These are phyloP conservation scores for Epiperipatus broadwayi DNA, from an alignment of 2,888 invertebrate species.

Conservation along the genomic window DNA sequence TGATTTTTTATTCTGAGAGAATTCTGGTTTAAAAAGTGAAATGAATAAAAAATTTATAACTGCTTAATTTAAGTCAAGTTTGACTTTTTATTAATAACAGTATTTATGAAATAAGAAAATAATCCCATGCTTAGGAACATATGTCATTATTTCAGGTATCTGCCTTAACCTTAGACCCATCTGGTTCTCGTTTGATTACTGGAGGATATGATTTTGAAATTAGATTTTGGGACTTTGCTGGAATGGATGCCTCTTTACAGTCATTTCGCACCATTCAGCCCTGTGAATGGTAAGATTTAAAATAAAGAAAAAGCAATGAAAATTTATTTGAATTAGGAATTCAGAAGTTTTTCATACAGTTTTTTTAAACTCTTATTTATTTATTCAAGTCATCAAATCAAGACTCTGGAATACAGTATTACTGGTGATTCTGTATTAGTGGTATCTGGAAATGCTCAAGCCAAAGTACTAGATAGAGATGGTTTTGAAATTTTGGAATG, in stretches of 20 bases:
- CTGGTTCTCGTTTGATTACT: slow-evolving; percentile 69
- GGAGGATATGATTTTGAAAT: slow-evolving; percentile 93
- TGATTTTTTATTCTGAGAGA: no score
- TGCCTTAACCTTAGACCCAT: slow-evolving; percentile 74
- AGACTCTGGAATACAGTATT: slow-evolving; percentile 66
- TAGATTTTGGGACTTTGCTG: slow-evolving; percentile 95
- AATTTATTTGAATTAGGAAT: not conserved
- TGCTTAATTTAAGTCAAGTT: not conserved
- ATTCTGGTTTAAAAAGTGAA: no score
- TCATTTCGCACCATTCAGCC: slow-evolving; percentile 84
- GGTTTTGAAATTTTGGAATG: slow-evolving; percentile 83
- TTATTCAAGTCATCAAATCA: slow-evolving; percentile 53
- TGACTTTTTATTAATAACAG: not conserved
- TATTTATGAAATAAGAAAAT: slow-evolving; percentile 9
- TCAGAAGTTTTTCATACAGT: slow-evolving; percentile 12
- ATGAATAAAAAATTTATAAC: slow-evolving; percentile 5
- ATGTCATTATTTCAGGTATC: slow-evolving; percentile 32
- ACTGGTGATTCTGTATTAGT: slow-evolving; percentile 87
- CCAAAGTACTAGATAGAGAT: slow-evolving; percentile 81
- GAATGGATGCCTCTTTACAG: slow-evolving; percentile 79
- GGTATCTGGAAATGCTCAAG: slow-evolving; percentile 63
- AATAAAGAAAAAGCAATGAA: slow-evolving; percentile 14
- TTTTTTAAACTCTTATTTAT: not conserved
- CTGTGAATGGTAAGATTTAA: slow-evolving; percentile 45
- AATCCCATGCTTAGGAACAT: slow-evolving; percentile 1